Conservation (phyloP, 1,140 invertebrate species). For the Diachasma alloeum region DNA sequence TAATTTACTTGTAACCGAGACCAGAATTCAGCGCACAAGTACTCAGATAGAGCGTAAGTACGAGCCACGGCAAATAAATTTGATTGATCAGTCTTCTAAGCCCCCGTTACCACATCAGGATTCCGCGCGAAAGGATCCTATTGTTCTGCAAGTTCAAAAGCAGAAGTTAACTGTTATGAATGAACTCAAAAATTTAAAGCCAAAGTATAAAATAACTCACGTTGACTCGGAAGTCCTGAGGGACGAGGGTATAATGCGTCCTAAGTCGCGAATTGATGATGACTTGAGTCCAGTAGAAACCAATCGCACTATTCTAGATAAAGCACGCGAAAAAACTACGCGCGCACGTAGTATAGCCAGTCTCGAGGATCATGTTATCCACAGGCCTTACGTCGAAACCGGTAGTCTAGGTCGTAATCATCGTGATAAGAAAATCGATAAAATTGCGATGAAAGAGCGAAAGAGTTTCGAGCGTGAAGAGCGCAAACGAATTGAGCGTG, state of each 20-base stretch:
- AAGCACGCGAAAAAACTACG: conserved; percentile 40
- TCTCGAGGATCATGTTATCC: conserved; percentile 48
- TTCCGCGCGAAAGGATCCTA: conserved; percentile 53
- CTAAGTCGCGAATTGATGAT: conserved; percentile 61
- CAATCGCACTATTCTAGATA: conserved; percentile 35
- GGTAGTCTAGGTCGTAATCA: conserved; percentile 55
- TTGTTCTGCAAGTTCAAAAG: conserved; percentile 60
- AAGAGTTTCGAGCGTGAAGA: conserved; percentile 49
- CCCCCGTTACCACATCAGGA: conserved; percentile 44
- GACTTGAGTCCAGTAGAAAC: conserved; percentile 54
- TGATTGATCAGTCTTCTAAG: conserved; percentile 40
- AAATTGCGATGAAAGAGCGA: conserved; percentile 51
- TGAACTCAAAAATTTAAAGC: conserved; percentile 58
- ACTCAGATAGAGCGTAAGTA: conserved; percentile 59
- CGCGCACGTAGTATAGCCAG: conserved; percentile 56
- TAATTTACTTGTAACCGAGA: conserved; percentile 51
- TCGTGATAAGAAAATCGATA: conserved; percentile 39
- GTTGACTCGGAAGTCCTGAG: conserved; percentile 61
- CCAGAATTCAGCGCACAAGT: conserved; percentile 55
- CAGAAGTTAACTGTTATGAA: conserved; percentile 60
- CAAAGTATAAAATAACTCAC: conserved; percentile 60
- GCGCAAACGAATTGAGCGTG: conserved; percentile 48
- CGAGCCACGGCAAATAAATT: conserved; percentile 49
- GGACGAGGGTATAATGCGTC: conserved; percentile 63
- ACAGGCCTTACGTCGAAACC: conserved; percentile 48